Evolutionary conservation across 2,113 vertebrate species (phyloP), one percentile per base, ranked within the genome.

Genomic region (Paralichthys olivaceus): DNA sequence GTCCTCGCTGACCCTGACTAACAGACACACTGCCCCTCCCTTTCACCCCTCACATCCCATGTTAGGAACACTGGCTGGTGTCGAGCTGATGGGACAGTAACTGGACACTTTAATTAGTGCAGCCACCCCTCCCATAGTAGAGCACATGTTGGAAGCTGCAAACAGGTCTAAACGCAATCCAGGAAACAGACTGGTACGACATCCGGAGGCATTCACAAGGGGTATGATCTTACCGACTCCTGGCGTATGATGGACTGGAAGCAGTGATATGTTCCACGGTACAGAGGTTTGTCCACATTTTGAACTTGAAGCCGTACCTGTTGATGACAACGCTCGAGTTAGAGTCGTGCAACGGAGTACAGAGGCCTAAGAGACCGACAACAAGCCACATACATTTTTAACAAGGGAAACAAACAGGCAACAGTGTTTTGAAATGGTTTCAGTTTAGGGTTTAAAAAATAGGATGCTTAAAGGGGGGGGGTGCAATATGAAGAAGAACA

Each of bases 241-340:
- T 99, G 97, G 51, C 94, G 95, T 90, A 96, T 75, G 84, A 99
- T 98, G 59, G 98, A 96, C 88, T 96, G 96, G 92, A 99, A 99
- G 92, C 98, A 99, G 91, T 99, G 98, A 57, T 91, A 72, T 0
- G 98, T 99, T 78, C 98, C 97, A 1, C 95, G 95, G 89, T 99
- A 99, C 51, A 96, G 94, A 60, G 97, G 97, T 88, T 94, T 97
- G 85, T 96, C 95, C 75, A 90, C 87, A 90, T 91, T 97, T 92
- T 99, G 98, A 66, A 99, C 98, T 92, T 99, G 98, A 19, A 99
- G 97, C 54, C 98, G 95, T 66, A 99, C 98, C 98, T 99, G 91
- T 25, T 55, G 67, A 91, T 75, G 68, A 94, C 57, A 82, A 77
- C 64, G 76, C 15, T 49, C 4, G 7, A 28, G 64, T 84, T 66